Evolutionary conservation across 2,888 invertebrate genomes (phyloP), one percentile per base, ranked within the genome.

Genomic region (Xanthostigma xanthostigma): DNA sequence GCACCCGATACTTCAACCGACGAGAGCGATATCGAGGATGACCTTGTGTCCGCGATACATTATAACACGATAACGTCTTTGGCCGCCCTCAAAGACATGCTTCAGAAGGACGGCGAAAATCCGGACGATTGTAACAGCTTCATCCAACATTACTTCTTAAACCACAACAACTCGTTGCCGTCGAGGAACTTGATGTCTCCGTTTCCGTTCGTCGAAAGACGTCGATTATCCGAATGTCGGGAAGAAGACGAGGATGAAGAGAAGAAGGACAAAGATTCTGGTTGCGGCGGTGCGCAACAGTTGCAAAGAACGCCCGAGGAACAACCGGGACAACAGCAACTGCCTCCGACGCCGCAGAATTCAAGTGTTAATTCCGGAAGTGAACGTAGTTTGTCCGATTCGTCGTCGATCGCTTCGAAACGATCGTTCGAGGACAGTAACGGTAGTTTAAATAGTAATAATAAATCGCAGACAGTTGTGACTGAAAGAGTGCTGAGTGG

Each of bases 211-310:
- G 69, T 70, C 49, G 78, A 76, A 57, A 71, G 79, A 6, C 71
- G 84, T 35, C 75, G 88, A 11, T 65, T 88, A 53, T 88, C 87
- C 3, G 86, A 88, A 65, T 88, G 88, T 62, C 76, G 83, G 51
- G 88, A 88, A 62, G 88, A 88, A 67, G 88, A 88, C 58, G 87
- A 88, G 62, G 84, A 85, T 47, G 84, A 84, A 54, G 75, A 67
- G 44, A 62, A 60, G 45, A 58, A 57, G 48, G 58, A 59, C 46
- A 52, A 54, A 37, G 56, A 52, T 27, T 3, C 27, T 3, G 6
- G 27, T 27, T 3, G 27, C 6, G 27, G 27, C 6, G 3, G 27
- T 27, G 27, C 5, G 27, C 27, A 27, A 27, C 27, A 27, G 27
- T 27, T 27, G 27, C 27, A 27, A 27, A 27, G 27, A 27, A 27